Evolutionary conservation across 2,113 vertebrate genomes (phyloP).

Genomic region (Bathybates hornii): DNA sequence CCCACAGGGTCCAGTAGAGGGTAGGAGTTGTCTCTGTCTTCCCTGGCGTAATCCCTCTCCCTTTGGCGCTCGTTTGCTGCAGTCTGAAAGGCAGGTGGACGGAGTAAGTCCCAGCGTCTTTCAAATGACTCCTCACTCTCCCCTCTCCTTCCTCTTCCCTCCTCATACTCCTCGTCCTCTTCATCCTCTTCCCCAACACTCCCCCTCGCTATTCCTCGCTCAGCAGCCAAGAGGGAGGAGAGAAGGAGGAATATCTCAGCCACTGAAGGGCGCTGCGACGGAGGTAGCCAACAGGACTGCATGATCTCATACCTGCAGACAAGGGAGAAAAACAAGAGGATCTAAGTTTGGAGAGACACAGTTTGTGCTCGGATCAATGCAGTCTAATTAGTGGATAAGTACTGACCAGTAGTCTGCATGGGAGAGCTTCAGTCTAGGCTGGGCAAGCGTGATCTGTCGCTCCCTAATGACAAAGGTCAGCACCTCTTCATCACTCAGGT

Average conservation of each 20-base stretch:
- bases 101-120: slow-evolving; percentile 83
- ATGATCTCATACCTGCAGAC: slow-evolving; percentile 85
- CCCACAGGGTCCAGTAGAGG: slow-evolving; percentile 79
- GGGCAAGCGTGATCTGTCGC: slow-evolving; percentile 85
- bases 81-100: slow-evolving; percentile 73
- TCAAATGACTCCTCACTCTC: slow-evolving; percentile 83
- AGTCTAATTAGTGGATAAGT: background rate
- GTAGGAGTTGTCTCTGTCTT: slow-evolving; percentile 72
- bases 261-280: slow-evolving; percentile 81
- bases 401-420: slow-evolving; percentile 89
- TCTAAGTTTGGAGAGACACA: background rate
- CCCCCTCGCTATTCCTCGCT: slow-evolving; percentile 55
- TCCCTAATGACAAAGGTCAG: slow-evolving; percentile 87
- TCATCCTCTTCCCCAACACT: slow-evolving; percentile 67
- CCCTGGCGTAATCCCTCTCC: slow-evolving; percentile 62
- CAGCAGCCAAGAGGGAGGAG: slow-evolving; percentile 81
- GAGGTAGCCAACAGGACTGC: slow-evolving; percentile 87
- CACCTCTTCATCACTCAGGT: slow-evolving; percentile 87
- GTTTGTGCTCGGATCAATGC: background rate
- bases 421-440: slow-evolving; percentile 84
- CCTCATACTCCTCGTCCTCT: slow-evolving; percentile 70
- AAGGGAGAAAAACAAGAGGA: background rate
- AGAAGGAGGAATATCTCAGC: slow-evolving; percentile 86
- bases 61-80: slow-evolving; percentile 59
- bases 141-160: slow-evolving; percentile 60